Evolutionary conservation across 2,113 vertebrate genomes (phyloP), one percentile per base, ranked within the genome.

Genomic region (Chascanopsetta lugubris): DNA sequence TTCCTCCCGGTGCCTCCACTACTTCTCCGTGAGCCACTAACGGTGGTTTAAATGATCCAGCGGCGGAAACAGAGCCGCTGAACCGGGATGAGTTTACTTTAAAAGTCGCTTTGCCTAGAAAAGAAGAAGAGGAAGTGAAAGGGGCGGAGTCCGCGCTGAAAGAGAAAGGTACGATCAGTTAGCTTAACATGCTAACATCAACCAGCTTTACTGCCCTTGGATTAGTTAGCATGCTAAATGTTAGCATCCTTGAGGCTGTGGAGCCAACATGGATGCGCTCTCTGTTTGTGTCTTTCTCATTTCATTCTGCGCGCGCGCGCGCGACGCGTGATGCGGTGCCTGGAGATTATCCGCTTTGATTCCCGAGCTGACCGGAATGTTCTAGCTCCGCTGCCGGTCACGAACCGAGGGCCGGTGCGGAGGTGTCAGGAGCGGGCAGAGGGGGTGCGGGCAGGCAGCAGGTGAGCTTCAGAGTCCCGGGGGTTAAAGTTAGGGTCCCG

Each of bases 261-360:
- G 61, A 79, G 68, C 74, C 12, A 85, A 86, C 79, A 87, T 86
- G 87, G 85, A 85, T 78, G 84, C 82, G 68, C 50, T 54, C 38
- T 53, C 61, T 57, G 48, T n/a, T 24, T 51, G n/a, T n/a, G 38
- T 40, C 1, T 40, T n/a, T n/a, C n/a, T n/a, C n/a, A n/a, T n/a
- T n/a, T n/a, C n/a, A n/a, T n/a, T n/a, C n/a, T n/a, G 42, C 7
- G 30, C 30, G 30, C 10, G 30, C 30, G 30, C 30, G 30, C 2
- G 30, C 15, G 34, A 1, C 13, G 10, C 3, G 30, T 32, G 1
- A 34, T 0, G 2, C 7, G 10, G 43, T 45, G 43, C 21, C 3
- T 46, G 43, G 77, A 87, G 85, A 86, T 89, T 89, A 89, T 87
- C 83, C 62, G 72, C 85, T 82, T 79, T 77, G 66, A 63, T 46